Evolutionary conservation across 2,797 vertebrate genomes (phyloP).

Genomic region (Aulostomus chinensis): DNA sequence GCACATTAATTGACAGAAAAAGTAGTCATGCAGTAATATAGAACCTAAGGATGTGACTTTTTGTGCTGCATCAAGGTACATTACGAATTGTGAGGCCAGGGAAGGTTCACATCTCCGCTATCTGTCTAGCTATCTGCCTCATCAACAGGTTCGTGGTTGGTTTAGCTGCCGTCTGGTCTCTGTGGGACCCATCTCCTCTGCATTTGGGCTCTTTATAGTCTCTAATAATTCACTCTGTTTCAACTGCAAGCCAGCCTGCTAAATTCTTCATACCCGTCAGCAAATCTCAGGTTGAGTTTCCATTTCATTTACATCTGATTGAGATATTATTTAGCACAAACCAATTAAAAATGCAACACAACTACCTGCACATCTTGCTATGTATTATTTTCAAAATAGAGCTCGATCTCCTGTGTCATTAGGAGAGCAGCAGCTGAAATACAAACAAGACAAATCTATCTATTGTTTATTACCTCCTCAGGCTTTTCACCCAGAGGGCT

Average conservation of each 20-base stretch:
- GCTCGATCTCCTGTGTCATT: conserved; percentile 62
- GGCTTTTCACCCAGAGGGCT: conserved; percentile 76
- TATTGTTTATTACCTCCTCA: conserved; percentile 79
- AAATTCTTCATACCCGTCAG: conserved; percentile 92
- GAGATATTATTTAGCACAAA: conserved; percentile 58
- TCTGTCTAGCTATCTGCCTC: conserved; percentile 1
- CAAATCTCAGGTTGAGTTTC: conserved; percentile 59
- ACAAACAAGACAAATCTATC: conserved; percentile 78
- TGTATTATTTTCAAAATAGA: conserved; percentile 65
- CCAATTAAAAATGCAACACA: conserved; percentile 68
- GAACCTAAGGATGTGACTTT: no score
- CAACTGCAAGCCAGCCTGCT: conserved; percentile 84
- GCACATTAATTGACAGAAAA: no score
- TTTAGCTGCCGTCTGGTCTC: conserved; percentile 26
- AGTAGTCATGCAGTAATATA: no score
- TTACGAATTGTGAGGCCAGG: no score
- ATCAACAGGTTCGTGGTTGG: conserved; percentile 50
- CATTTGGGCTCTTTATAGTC: conserved; percentile 87
- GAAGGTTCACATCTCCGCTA: no score
- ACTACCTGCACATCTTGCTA: conserved; percentile 59
- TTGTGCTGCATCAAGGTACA: no score
- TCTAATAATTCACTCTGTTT: conserved; percentile 90
- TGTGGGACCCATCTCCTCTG: conserved; percentile 78
- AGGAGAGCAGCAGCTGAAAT: conserved; percentile 58
- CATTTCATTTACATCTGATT: conserved; percentile 73